Percentiles rank a stretch among this genome's conserved stretches.
Conservation (phyloP, 1,140 invertebrate species). For the Micrasema minimum region DNA sequence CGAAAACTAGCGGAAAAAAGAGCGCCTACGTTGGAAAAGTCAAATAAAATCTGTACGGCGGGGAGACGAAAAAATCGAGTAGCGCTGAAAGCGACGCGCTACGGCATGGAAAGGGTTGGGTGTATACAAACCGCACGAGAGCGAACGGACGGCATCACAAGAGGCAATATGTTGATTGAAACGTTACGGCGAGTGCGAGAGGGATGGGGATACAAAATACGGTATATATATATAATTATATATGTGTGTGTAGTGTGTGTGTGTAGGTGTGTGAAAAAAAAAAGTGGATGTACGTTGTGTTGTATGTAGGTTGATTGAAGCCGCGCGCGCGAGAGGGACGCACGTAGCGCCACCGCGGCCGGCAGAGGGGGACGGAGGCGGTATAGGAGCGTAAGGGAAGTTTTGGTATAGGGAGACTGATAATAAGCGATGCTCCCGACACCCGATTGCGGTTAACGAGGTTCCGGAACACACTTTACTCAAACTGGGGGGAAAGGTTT, state of each 20-base stretch:
- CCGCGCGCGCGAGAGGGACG: not conserved
- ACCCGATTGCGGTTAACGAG: slow-evolving; percentile 35
- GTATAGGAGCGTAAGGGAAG: slow-evolving; percentile 4
- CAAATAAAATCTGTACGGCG: slow-evolving; percentile 16
- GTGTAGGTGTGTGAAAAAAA: not conserved
- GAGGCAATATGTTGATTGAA: slow-evolving; percentile 17
- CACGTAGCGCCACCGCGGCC: not conserved
- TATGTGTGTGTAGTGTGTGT: not conserved
- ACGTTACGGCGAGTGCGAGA: not conserved
- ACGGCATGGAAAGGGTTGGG: not conserved
- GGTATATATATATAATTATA: not conserved
- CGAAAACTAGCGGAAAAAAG: not conserved
- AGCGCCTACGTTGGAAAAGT: slow-evolving; percentile 12
- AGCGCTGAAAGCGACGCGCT: slow-evolving; percentile 4
- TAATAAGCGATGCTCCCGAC: slow-evolving; percentile 35
- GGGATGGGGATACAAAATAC: not conserved
- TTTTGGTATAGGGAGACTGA: slow-evolving; percentile 28
- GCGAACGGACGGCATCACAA: not conserved
- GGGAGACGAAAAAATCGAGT: not conserved
- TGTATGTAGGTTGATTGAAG: not conserved
- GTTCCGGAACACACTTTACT: slow-evolving; percentile 15
- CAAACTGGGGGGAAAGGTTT: not conserved
- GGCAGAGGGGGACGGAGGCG: not conserved
- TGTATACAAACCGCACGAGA: not conserved
- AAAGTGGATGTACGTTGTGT: no score